These are phyloP conservation scores for Drosophila robusta DNA, from an alignment of 2,888 invertebrate species.

Conservation along the genomic window DNA sequence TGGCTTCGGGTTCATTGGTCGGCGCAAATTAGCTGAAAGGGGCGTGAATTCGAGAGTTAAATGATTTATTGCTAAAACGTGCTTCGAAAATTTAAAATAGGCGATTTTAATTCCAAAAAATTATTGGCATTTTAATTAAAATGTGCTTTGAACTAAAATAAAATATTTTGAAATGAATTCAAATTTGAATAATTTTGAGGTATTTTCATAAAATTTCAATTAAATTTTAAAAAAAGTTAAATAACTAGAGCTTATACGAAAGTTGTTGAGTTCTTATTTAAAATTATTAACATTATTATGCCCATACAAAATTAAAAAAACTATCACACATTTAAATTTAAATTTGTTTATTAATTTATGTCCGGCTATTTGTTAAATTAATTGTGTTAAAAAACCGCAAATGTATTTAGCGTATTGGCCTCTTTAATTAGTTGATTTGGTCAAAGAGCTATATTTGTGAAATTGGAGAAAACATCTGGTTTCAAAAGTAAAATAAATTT, in stretches of 20 bases:
- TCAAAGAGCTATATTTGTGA: background rate
- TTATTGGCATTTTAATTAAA: too few species aligned
- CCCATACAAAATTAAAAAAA: too few species aligned
- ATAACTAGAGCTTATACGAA: too few species aligned
- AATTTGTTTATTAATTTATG: too few species aligned
- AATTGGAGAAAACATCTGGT: slow-evolving; percentile 9
- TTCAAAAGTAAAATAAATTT: background rate
- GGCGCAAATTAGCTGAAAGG: slow-evolving; percentile 16
- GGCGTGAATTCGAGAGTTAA: background rate
- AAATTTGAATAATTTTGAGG: background rate
- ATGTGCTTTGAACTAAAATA: background rate
- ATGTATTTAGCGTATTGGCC: slow-evolving; percentile 13
- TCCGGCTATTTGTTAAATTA: background rate
- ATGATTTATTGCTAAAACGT: slow-evolving; percentile 41
- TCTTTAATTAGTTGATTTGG: slow-evolving; percentile 22
- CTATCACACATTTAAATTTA: background rate
- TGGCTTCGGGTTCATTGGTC: slow-evolving; percentile 21
- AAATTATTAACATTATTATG: too few species aligned
- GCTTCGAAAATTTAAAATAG: background rate
- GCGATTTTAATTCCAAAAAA: background rate
- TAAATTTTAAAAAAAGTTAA: too few species aligned
- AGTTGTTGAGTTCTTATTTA: too few species aligned
- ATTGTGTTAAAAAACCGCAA: background rate
- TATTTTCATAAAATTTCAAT: too few species aligned
- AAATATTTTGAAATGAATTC: background rate